Base-by-base conservation (phyloP, 2,888 invertebrate genomes). In the Ichneumoninae sp. region DNA sequence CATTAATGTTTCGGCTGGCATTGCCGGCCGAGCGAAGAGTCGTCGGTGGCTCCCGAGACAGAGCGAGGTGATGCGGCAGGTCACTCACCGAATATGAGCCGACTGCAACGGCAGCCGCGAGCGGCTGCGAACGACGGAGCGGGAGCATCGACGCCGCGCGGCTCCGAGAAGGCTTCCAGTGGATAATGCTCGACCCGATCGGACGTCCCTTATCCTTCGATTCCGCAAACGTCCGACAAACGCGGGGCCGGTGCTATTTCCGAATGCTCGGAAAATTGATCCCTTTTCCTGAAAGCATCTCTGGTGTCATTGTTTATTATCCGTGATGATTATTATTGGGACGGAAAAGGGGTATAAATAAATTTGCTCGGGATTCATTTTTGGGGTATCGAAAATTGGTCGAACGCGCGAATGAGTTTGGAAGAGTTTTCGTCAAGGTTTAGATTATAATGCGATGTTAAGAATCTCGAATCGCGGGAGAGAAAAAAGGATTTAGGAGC, bases 21-120 rank as follows among this genome's bases (percentile, higher is more conserved):
- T 90, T 88, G 69, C 40, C 7, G 22, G 26, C 44, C n/a, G 65
- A 60, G 33, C 26, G 26, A 40, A 8, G 63, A 68, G 44, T 69
- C 47, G 13, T 69, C 70, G 78, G 70, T 22, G 76, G 85, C 74
- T 70, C 82, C 50, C 71, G 73, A 82, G 77, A 85, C 68, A 65
- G 75, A 65, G 33, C 68, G 85, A 81, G 77, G 86, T 86, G 90
- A 79, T 85, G 90, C 91, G 88, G 87, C 92, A 90, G 92, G 93
- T 93, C 93, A 92, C 90, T 92, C 92, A 93, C 92, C 93, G 93
- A 93, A 93, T 93, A 92, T 91, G 89, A 90, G 89, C 87, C 88
- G 87, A 89, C 86, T 22, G 16, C n/a, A 71, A 19, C 33, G 16
- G 8, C 73, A 68, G 30, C 60, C 33, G 33, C n/a, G 60, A 16